Evolutionary conservation across 2,797 vertebrate species (phyloP), one percentile per base, ranked within the genome.

Genomic region (Gephyroberyx darwinii): DNA sequence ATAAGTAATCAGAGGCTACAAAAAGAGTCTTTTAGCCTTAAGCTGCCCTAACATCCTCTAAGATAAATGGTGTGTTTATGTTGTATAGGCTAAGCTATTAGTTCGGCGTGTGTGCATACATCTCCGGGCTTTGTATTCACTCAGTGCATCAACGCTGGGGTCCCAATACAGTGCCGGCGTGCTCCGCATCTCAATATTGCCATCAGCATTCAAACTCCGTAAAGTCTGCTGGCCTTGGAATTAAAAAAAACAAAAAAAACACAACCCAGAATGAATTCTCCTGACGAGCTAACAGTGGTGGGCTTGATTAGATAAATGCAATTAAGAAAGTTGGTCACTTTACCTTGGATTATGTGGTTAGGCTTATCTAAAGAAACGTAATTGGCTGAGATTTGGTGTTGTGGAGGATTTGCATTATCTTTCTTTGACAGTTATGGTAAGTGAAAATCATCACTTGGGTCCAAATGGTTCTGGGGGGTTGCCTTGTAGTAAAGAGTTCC

Each of bases 201-300:
- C 66, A 89, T 92, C 84, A 84, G 80, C 74, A 90, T 90, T 86
- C 87, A 88, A 55, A 58, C 69, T 80, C 73, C 80, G 86, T 75
- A 68, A 81, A 86, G 68, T 74, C 51, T 52, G 55, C 69, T 66
- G 69, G 57, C 75, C 55, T 37, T 9, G 8, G 33, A 19, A 33
- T 70, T 71, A 37, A 61, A 26, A 69, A 20, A 41, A 20, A 43
- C 86, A 78, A 4, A 37, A n/a, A 19, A 9, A 6, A 13, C 12
- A 19, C 13, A 13, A 35, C 16, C 17, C 17, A 47, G 17, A 2
- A 53, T 12, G 22, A 53, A 26, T 53, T 9, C 26, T 56, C 64
- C 64, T 30, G 65, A 57, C 58, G 68, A 78, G 74, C 65, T 60
- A 53, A 74, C 56, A 71, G 7, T 0, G 22, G 20, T 41, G 26